phyloP scores from a whole-genome alignment of 2,113 vertebrate species.

The Campylomormyrus tamandua region DNA sequence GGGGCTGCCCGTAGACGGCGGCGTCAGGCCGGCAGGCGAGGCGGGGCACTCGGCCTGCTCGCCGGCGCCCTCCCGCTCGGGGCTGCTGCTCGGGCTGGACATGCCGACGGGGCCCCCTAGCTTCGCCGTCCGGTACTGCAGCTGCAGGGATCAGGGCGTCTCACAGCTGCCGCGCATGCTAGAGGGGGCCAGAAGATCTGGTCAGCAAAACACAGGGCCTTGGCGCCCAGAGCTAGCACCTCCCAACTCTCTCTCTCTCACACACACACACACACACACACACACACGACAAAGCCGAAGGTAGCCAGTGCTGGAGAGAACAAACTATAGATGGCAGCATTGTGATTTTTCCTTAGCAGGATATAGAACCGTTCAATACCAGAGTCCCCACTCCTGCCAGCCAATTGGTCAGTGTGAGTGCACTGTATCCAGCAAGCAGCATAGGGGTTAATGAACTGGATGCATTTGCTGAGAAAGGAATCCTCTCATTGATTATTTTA shows the following conservation, averaged over 20 bases:
- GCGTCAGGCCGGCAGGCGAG: slow-evolving; percentile 52
- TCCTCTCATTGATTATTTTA: background rate
- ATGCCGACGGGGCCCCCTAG: slow-evolving; percentile 33
- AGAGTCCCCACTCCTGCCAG: background rate
- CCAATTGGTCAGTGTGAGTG: background rate
- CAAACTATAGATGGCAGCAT: background rate
- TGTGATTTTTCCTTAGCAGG: background rate
- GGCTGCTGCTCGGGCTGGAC: slow-evolving; percentile 60
- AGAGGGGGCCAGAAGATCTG: background rate
- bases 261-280: background rate
- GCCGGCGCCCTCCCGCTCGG: slow-evolving; percentile 50
- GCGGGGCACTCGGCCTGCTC: slow-evolving; percentile 55
- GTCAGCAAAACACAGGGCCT: background rate
- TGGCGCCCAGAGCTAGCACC: background rate
- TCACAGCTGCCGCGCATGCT: background rate
- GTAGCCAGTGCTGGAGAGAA: background rate
- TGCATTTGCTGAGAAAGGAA: background rate
- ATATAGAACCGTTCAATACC: background rate
- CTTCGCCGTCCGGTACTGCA: background rate
- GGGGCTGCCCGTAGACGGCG: slow-evolving; percentile 71
- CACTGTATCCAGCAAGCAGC: background rate
- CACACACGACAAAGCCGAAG: background rate
- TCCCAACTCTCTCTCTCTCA: background rate
- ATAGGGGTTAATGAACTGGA: background rate
- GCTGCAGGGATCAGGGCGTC: slow-evolving; percentile 8